Conservation (phyloP, 92 coral and sea anemone species). For the Meandrina meandrites region DNA sequence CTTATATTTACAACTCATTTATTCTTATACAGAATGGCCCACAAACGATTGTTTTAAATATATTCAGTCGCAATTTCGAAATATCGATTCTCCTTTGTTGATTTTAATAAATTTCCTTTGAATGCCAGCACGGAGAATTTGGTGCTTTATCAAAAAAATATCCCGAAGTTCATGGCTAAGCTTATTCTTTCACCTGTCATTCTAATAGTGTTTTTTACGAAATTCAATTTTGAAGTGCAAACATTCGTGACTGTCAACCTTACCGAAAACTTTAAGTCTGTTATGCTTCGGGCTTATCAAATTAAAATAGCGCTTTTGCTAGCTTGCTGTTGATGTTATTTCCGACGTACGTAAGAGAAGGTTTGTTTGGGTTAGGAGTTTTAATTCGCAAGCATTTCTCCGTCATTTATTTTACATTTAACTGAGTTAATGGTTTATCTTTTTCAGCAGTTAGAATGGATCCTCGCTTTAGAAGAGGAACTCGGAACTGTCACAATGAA, state of each 20-base stretch:
- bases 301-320: neutral
- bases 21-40: neutral
- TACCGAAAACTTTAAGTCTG: neutral
- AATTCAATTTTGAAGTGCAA: neutral
- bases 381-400: neutral
- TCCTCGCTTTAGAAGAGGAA: neutral
- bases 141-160: neutral
- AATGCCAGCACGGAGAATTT: neutral
- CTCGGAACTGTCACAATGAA: neutral
- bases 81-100: neutral
- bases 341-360: neutral
- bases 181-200: neutral
- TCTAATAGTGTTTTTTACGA: neutral
- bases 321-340: neutral
- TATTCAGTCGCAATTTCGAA: neutral
- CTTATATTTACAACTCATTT: neutral
- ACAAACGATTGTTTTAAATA: neutral
- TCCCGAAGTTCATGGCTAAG: neutral
- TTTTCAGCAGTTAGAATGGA: neutral
- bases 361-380: neutral
- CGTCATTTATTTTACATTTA: neutral
- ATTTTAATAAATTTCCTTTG: neutral
- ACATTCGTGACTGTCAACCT: neutral
- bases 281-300: conserved; percentile 5
- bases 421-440: neutral